Conservation (phyloP, 2,888 invertebrate genomes). For the Cordilura impudica region DNA sequence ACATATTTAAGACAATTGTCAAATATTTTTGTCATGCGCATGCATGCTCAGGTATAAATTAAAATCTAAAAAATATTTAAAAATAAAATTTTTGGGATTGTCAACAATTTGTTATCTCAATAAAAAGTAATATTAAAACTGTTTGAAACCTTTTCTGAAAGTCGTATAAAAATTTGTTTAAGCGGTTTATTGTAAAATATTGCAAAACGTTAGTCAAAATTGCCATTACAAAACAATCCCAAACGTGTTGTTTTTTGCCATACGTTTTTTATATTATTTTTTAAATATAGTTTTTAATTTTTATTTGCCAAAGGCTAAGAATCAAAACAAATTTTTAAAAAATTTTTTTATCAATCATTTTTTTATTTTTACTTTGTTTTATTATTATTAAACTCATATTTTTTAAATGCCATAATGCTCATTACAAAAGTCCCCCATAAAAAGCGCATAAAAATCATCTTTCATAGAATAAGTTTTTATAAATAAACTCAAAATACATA, state of each 20-base stretch:
- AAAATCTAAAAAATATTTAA: conserved; percentile 26
- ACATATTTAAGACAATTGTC: conserved; percentile 6
- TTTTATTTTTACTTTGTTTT: conserved; percentile 12
- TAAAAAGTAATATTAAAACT: too few relatives aligned
- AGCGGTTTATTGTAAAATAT: too few relatives aligned
- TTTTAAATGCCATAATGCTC: conserved; percentile 51
- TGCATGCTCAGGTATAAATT: conserved; percentile 60
- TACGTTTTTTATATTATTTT: conserved; percentile 13
- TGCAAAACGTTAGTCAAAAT: too few relatives aligned
- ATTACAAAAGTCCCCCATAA: conserved; percentile 25
- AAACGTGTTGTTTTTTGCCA: conserved; percentile 54
- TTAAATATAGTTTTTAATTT: conserved; percentile 46
- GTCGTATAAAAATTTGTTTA: too few relatives aligned
- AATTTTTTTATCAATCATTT: conserved; percentile 40
- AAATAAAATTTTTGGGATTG: not conserved
- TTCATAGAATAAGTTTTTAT: conserved; percentile 28
- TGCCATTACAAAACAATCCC: conserved; percentile 62
- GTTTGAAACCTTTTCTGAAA: too few relatives aligned
- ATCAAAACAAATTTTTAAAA: conserved; percentile 59
- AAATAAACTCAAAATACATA: not conserved
- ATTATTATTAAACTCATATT: not conserved
- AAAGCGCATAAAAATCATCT: conserved; percentile 40
- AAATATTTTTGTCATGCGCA: conserved; percentile 34
- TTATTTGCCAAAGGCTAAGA: conserved; percentile 59
- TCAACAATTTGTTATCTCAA: too few relatives aligned